These are phyloP conservation scores for Pegoplata infirma DNA, from an alignment of 2,888 invertebrate species.

Conservation along the genomic window DNA sequence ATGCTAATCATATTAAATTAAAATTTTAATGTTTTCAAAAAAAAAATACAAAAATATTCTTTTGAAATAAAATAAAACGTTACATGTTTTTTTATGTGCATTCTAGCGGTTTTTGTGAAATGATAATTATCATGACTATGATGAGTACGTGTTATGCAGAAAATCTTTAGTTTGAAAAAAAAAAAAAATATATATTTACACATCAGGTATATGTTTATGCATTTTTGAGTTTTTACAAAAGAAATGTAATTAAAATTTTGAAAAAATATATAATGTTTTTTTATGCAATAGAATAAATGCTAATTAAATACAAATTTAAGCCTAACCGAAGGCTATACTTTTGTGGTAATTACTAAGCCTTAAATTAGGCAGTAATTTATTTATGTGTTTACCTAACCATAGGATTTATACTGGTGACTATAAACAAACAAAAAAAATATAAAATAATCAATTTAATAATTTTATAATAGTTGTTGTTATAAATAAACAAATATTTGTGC, in stretches of 20 bases:
- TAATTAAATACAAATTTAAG: conserved; percentile 46
- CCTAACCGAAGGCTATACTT: conserved; percentile 24
- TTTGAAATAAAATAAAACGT: conserved; percentile 49
- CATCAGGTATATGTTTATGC: conserved; percentile 23
- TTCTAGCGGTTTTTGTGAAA: conserved; percentile 65
- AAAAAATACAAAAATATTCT: conserved; percentile 50
- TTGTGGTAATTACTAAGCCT: background rate
- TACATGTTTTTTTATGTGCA: conserved; percentile 71
- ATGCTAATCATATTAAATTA: conserved; percentile 63
- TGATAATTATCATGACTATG: background rate
- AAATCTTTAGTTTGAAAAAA: background rate
- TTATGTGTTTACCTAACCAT: background rate
- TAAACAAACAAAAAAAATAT: too few relatives aligned
- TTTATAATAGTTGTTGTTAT: too few relatives aligned
- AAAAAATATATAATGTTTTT: conserved; percentile 23
- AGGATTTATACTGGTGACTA: too few relatives aligned
- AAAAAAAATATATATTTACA: background rate
- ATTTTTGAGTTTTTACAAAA: conserved; percentile 60
- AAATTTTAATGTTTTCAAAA: conserved; percentile 53
- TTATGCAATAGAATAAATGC: conserved; percentile 34
- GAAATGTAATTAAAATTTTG: conserved; percentile 61
- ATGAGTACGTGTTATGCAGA: conserved; percentile 36
- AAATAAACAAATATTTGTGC: too few relatives aligned
- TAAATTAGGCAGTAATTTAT: conserved; percentile 16
- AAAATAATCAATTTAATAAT: too few relatives aligned